Evolutionary conservation across 2,113 vertebrate species (phyloP).

Genomic region (Myrmophylax atrothorax): DNA sequence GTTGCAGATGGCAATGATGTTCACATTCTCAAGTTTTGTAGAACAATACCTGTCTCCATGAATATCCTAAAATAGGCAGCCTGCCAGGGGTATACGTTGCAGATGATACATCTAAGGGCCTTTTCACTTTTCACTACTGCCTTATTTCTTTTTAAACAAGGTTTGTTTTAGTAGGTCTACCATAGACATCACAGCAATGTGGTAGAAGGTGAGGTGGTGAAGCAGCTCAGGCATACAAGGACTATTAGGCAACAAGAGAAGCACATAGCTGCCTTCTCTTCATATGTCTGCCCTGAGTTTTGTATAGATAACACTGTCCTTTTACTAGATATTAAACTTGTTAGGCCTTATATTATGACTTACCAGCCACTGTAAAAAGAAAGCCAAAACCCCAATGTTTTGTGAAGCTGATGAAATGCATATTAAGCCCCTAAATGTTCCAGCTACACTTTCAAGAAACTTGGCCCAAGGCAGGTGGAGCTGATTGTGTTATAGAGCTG

Average conservation of each 20-base stretch:
- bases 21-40: background rate
- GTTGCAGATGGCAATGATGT: background rate
- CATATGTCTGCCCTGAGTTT: background rate
- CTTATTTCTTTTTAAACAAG: background rate
- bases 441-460: background rate
- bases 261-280: background rate
- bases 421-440: background rate
- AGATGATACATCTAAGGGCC: background rate
- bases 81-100: background rate
- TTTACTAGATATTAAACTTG: background rate
- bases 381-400: background rate
- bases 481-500: background rate
- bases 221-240: rapidly evolving
- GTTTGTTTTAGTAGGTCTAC: background rate
- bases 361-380: background rate
- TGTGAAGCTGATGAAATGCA: background rate
- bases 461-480: background rate
- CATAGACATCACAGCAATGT: background rate
- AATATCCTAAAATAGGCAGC: background rate
- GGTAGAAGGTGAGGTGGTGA: background rate
- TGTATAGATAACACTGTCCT: background rate
- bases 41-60: rapidly evolving
- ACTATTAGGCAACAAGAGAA: background rate
- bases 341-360: background rate
- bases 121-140: background rate